Evolutionary conservation across 2,113 vertebrate genomes (phyloP).

Genomic region (Thalassarche chlororhynchos): DNA sequence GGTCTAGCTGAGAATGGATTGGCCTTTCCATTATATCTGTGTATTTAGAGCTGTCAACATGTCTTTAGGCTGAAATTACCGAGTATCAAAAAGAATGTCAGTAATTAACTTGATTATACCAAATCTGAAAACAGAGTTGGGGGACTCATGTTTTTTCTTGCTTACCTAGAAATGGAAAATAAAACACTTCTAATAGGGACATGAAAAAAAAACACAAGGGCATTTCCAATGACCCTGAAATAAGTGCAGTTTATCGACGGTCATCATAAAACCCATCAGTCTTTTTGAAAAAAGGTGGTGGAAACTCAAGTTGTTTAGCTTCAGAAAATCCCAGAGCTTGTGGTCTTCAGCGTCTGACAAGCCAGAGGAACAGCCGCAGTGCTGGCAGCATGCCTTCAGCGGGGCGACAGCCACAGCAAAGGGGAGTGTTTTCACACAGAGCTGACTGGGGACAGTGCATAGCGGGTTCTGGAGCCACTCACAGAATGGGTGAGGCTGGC

Average conservation of each 20-base stretch:
- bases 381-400: neutral
- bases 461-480: neutral
- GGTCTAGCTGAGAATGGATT: neutral
- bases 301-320: neutral
- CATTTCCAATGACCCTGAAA: neutral
- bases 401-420: neutral
- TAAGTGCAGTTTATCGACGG: neutral
- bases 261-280: neutral
- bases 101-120: conserved; percentile 1
- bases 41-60: neutral
- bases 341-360: neutral
- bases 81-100: neutral
- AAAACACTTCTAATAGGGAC: neutral
- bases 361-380: neutral
- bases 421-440: neutral
- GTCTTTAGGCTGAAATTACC: conserved; percentile 8
- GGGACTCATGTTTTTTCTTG: neutral
- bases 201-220: neutral
- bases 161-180: neutral
- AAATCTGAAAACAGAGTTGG: neutral
- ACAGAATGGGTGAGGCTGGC: neutral
- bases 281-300: neutral
- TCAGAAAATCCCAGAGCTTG: neutral
- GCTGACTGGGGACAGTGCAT: neutral
- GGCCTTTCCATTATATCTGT: neutral